Evolutionary conservation across 2,113 vertebrate genomes (phyloP).

Genomic region (Platycercus adscitus): DNA sequence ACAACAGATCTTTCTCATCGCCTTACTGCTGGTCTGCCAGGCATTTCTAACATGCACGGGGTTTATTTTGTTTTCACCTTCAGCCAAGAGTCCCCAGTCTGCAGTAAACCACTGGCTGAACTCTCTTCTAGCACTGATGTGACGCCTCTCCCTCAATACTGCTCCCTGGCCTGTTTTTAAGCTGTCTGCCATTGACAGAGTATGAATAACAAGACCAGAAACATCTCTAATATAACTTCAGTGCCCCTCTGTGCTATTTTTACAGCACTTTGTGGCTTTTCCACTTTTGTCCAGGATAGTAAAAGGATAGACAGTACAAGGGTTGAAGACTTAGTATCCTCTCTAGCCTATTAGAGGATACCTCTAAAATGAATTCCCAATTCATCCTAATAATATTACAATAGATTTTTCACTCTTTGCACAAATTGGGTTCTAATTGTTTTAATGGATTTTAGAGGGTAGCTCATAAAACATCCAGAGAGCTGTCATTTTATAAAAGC

Average conservation of each 20-base stretch:
- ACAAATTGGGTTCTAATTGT: slow-evolving; percentile 16
- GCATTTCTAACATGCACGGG: neutral
- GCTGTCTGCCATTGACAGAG: slow-evolving; percentile 51
- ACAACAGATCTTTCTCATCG: neutral
- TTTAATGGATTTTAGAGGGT: slow-evolving; percentile 31
- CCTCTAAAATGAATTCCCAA: slow-evolving; percentile 12
- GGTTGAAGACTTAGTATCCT: neutral
- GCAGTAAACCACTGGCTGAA: slow-evolving; percentile 57
- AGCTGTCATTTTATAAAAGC: neutral
- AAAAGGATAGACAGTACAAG: slow-evolving; percentile 45
- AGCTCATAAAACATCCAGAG: slow-evolving; percentile 9
- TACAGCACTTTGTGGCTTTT: slow-evolving; percentile 61
- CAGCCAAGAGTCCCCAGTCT: neutral
- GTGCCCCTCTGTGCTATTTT: slow-evolving; percentile 46
- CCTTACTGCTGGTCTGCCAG: neutral
- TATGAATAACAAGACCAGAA: slow-evolving; percentile 62
- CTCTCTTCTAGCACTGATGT: neutral
- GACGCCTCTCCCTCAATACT: slow-evolving; percentile 14
- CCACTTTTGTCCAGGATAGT: slow-evolving; percentile 44
- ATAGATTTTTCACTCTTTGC: slow-evolving; percentile 29
- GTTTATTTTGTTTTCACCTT: slow-evolving; percentile 11
- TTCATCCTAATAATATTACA: slow-evolving; percentile 32
- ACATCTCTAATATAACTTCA: slow-evolving; percentile 54
- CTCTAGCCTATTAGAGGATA: neutral
- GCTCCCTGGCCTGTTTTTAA: slow-evolving; percentile 52